Evolutionary conservation across 2,113 vertebrate genomes (phyloP).

Genomic region (Sebastes fasciatus): DNA sequence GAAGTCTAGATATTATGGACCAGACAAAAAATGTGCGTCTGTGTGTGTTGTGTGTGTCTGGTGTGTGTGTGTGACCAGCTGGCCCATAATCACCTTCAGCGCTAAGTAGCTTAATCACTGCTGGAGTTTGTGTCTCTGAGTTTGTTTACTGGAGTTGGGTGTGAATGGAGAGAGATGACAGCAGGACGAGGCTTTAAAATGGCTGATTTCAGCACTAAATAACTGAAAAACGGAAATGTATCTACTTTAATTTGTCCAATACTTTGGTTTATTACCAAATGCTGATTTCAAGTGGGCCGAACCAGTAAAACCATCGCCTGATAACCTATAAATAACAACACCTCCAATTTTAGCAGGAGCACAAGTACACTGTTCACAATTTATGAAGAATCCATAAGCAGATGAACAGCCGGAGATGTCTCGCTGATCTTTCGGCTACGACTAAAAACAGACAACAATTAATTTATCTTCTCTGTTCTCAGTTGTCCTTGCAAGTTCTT

Average conservation of each 20-base stretch:
- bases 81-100: slow-evolving; percentile 69
- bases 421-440: no score
- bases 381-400: no score
- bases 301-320: neutral
- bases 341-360: no score
- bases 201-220: slow-evolving; percentile 34
- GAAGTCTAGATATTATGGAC: neutral
- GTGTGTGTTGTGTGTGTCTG: slow-evolving; percentile 19
- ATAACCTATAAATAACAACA: no score
- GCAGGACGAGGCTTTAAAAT: slow-evolving; percentile 40
- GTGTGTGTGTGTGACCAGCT: slow-evolving; percentile 56
- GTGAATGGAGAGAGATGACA: slow-evolving; percentile 35
- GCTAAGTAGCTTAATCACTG: slow-evolving; percentile 76
- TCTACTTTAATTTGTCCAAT: neutral
- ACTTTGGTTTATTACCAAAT: neutral
- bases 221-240: neutral
- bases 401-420: no score
- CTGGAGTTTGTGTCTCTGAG: slow-evolving; percentile 55
- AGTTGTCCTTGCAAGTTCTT: no score
- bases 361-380: no score
- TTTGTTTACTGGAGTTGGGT: slow-evolving; percentile 48
- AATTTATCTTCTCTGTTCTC: no score
- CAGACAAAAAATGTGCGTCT: slow-evolving; percentile 12
- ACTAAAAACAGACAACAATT: no score
- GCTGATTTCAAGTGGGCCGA: no score